These are phyloP conservation scores for Eurois occulta DNA, from an alignment of 2,888 invertebrate species.

Conservation along the genomic window DNA sequence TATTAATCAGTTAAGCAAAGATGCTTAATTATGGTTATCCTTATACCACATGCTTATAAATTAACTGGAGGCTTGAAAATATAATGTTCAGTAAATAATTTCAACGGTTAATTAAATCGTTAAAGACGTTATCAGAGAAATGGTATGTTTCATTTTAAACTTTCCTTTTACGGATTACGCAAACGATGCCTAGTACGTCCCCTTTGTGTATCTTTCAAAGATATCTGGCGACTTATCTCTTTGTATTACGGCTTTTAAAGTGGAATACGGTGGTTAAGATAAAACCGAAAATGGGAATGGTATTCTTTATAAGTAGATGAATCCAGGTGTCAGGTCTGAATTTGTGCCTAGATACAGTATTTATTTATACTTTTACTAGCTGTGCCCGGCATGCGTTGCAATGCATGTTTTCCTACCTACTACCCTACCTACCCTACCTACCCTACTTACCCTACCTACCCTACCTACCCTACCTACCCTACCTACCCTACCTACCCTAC, in stretches of 20 bases:
- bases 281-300: neutral
- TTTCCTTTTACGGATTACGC: conserved; percentile 18
- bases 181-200: neutral
- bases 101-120: conserved; percentile 40
- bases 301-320: neutral
- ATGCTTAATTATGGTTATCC: conserved; percentile 21
- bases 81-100: conserved; percentile 23
- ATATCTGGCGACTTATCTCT: neutral
- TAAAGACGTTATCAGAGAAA: conserved; percentile 10
- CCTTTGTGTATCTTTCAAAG: conserved; percentile 14
- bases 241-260: conserved; percentile 6
- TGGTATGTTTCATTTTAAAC: conserved; percentile 22
- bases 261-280: neutral
- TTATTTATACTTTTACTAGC: too few relatives aligned
- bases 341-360: neutral
- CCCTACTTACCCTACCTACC: too few relatives aligned
- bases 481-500: too few relatives aligned
- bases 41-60: conserved; percentile 15
- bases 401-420: too few relatives aligned
- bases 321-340: neutral
- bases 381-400: too few relatives aligned
- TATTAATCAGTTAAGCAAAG: conserved; percentile 10
- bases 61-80: conserved; percentile 6
- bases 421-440: too few relatives aligned
- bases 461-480: too few relatives aligned